phyloP scores from a whole-genome alignment of 2,113 vertebrate genomes.

The Pogonocichla stellata region DNA sequence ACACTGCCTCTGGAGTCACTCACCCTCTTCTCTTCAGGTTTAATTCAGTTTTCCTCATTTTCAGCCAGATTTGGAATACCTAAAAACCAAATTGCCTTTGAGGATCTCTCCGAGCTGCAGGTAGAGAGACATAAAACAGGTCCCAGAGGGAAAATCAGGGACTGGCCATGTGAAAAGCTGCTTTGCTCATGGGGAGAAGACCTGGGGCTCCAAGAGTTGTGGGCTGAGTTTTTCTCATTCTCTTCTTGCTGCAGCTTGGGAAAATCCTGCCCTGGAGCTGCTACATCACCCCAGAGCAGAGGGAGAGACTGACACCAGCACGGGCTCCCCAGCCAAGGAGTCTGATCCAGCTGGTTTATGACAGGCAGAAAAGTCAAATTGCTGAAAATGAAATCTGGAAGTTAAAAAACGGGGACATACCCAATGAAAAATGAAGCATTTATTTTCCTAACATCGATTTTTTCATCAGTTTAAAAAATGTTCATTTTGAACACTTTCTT shows the following conservation, averaged over 20 bases:
- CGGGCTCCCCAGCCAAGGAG: background rate
- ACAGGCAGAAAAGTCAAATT: background rate
- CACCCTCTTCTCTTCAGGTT: background rate
- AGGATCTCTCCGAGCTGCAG: background rate
- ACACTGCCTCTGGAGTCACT: background rate
- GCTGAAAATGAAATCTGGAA: background rate
- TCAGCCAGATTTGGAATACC: background rate
- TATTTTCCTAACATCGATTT: constrained; percentile 11
- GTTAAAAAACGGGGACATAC: background rate
- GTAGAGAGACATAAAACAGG: background rate
- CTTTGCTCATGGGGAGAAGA: background rate
- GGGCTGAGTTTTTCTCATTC: background rate
- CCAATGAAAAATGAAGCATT: constrained; percentile 1
- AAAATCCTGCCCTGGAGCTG: background rate
- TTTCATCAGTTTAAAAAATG: constrained; percentile 21
- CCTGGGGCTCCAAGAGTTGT: accelerated
- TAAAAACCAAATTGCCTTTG: background rate
- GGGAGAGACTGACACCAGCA: background rate
- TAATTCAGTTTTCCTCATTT: background rate
- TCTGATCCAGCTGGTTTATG: background rate
- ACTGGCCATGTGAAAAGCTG: background rate
- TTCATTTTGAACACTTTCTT: background rate
- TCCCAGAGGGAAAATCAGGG: background rate
- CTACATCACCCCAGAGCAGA: background rate
- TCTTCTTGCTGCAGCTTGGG: background rate